These are phyloP conservation scores for Mechanitis mazaeus DNA, from an alignment of 2,888 invertebrate genomes.

Conservation along the genomic window DNA sequence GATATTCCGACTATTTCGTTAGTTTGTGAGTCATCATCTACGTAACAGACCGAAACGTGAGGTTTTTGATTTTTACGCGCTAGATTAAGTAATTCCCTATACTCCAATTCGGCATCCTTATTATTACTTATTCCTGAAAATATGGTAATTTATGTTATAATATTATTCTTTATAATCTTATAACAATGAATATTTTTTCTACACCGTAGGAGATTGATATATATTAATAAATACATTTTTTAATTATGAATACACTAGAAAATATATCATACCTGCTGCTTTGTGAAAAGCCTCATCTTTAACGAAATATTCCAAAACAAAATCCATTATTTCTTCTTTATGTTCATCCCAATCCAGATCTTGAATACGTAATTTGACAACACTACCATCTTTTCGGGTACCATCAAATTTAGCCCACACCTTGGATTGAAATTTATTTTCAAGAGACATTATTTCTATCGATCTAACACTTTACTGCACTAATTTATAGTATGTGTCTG, in stretches of 20 bases:
- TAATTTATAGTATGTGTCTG: no score
- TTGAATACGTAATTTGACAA: conserved; percentile 30
- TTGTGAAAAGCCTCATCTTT: conserved; percentile 26
- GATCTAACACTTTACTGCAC: no score
- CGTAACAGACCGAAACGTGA: conserved; percentile 39
- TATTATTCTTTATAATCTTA: neutral
- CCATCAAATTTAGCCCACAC: conserved; percentile 28
- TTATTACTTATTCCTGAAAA: conserved; percentile 36
- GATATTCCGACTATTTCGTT: conserved; percentile 38
- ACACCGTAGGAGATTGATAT: no score
- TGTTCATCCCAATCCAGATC: conserved; percentile 18
- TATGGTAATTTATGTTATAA: neutral
- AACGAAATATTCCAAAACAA: conserved; percentile 22
- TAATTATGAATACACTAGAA: no score
- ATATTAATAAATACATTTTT: no score
- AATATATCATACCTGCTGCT: conserved; percentile 24
- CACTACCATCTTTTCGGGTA: conserved; percentile 23
- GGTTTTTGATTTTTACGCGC: conserved; percentile 22
- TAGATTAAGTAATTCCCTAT: conserved; percentile 19
- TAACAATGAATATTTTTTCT: neutral
- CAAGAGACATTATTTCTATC: neutral
- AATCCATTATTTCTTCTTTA: conserved; percentile 20
- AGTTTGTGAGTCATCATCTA: conserved; percentile 34
- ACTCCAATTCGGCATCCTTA: conserved; percentile 36
- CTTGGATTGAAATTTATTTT: conserved; percentile 1